Base-by-base conservation (phyloP, 2,113 vertebrate species). In the Actinemys pallida region DNA sequence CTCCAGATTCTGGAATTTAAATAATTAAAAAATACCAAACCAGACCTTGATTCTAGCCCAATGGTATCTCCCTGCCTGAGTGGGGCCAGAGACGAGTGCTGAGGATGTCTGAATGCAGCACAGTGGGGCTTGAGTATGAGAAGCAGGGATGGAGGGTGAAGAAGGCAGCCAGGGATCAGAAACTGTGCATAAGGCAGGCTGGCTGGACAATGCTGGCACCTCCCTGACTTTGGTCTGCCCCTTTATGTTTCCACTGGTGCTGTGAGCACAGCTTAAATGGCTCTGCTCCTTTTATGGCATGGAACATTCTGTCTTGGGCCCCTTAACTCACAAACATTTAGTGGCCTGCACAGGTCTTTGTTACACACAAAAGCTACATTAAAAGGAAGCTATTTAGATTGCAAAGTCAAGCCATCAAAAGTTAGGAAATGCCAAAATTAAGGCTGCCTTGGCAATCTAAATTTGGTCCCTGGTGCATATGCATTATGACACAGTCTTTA, bases 1-100 rank as follows among this genome's bases (percentile, higher is more conserved):
- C 62, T 90, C 95, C 92, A 16, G 90, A 94, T 90, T 93, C 91
- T 39, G 79, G 90, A 91, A 81, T 95, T 98, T 95, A 97, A 94
- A 98, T 95, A 94, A 97, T 4, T 82, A 27, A 2, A 1, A 82
- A 29, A 81, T 50, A 54, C 93, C 42, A 95, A 92, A 90, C 10
- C 47, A 80, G 87, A 42, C 35, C 39, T 5, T 0, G 0, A 87
- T 57, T 14, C 45, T 9, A 72, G 27, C 65, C 85, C 78, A 29
- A 29, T 1, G 0, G 10, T 83, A 54, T 84, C 47, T 54, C 54
- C 0, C 1, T 56, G 69, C 83, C 2, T 0, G 5, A 65, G 29
- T 0, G 0, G 81, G 84, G 76, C 13, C 4, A 11, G 19, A 57
- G 59, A 78, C 7, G 3, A 78, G 39, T n/a, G 75, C 6, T 8